A percentile compares a stretch with the other conserved stretches of the same genome.
Evolutionary conservation across 2,113 vertebrate genomes (phyloP).

Genomic region (Colinus virginianus): DNA sequence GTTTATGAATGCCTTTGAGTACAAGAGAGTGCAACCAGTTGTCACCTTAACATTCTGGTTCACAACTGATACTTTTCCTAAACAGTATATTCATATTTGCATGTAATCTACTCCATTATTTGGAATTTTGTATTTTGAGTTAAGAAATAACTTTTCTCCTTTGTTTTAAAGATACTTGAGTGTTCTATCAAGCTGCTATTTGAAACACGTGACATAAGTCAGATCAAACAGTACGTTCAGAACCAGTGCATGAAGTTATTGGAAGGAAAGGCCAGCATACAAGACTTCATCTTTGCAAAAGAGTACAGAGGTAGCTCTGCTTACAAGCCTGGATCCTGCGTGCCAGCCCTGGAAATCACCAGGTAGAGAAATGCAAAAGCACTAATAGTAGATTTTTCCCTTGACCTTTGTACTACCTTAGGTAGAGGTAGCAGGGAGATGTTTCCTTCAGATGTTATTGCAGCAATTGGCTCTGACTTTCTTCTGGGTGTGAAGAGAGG

Average conservation of each 20-base stretch:
- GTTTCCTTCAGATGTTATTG: background rate
- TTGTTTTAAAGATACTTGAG: slow-evolving; percentile 89
- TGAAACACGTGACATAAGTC: slow-evolving; percentile 96
- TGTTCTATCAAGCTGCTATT: slow-evolving; percentile 97
- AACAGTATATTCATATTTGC: background rate
- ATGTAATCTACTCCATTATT: background rate
- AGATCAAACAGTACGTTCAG: slow-evolving; percentile 96
- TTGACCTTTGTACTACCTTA: background rate
- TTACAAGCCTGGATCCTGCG: slow-evolving; percentile 92
- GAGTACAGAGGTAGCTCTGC: slow-evolving; percentile 93
- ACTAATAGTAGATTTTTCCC: background rate
- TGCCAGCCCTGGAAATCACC: slow-evolving; percentile 95
- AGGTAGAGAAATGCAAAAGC: slow-evolving; percentile 79
- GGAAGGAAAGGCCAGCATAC: slow-evolving; percentile 93
- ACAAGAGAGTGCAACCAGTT: background rate
- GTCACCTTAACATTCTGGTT: background rate
- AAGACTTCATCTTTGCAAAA: slow-evolving; percentile 97
- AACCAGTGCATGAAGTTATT: slow-evolving; percentile 93
- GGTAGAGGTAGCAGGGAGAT: background rate
- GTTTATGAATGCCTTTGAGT: background rate
- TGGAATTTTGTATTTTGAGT: background rate
- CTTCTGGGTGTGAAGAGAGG: background rate
- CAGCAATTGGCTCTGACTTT: background rate
- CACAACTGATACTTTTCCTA: background rate
- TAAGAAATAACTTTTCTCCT: background rate